phyloP scores from a whole-genome alignment of 2,113 vertebrate genomes.

The Rhinolophus sinicus region DNA sequence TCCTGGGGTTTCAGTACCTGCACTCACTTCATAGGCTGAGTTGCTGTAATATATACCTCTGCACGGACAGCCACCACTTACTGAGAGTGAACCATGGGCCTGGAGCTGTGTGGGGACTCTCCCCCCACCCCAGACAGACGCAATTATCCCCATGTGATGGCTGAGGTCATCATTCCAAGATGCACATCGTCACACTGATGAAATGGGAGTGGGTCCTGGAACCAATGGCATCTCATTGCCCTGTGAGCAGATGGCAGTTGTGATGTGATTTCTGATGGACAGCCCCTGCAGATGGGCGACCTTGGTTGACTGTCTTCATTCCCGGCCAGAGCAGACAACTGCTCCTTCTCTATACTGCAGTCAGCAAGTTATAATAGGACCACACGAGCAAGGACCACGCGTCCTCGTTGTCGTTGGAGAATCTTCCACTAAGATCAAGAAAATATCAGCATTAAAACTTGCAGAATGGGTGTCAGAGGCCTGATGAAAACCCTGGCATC shows the following conservation, averaged over 20 bases:
- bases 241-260: neutral
- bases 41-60: rapidly evolving
- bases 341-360: neutral
- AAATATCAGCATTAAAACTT: neutral
- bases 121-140: neutral
- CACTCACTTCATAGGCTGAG: neutral
- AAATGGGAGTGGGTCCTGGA: neutral
- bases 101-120: neutral
- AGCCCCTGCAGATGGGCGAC: neutral
- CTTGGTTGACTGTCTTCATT: neutral
- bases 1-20: neutral
- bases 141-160: neutral
- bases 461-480: neutral
- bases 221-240: neutral
- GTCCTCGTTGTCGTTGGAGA: neutral
- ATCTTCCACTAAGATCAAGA: neutral
- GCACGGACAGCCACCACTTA: neutral
- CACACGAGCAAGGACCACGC: neutral
- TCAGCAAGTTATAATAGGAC: neutral
- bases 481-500: neutral
- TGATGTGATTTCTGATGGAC: neutral
- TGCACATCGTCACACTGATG: neutral
- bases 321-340: neutral
- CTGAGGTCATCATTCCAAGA: neutral
- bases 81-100: neutral